Conservation (phyloP, 2,113 vertebrate species). For the Percopsis transmontana region DNA sequence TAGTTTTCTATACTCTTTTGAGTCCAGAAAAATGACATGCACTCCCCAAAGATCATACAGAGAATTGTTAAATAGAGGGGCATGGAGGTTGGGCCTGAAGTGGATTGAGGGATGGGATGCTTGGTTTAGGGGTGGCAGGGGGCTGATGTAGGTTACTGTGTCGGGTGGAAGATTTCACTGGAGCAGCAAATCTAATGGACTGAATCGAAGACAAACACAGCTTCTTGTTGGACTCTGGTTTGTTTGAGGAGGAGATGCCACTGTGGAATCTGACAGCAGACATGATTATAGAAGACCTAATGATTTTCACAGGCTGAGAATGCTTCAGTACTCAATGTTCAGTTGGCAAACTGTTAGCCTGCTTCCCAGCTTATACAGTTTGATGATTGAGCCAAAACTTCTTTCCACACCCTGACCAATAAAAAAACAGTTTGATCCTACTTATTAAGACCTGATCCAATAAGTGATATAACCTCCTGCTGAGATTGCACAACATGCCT, state of each 20-base stretch:
- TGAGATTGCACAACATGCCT: background rate
- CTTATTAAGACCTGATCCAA: background rate
- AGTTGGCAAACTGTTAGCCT: background rate
- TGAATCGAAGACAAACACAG: conserved; percentile 76
- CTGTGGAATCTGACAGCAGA: conserved; percentile 74
- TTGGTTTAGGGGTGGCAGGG: conserved; percentile 15
- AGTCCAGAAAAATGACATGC: background rate
- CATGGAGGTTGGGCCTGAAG: no score
- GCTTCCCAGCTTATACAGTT: background rate
- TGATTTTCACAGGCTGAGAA: conserved; percentile 41
- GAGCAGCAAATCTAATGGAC: conserved; percentile 59
- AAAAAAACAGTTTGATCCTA: conserved; percentile 1
- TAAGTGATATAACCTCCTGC: background rate
- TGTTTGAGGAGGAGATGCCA: conserved; percentile 81
- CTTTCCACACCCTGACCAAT: conserved; percentile 3
- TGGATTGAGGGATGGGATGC: conserved; percentile 22
- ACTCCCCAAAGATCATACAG: no score
- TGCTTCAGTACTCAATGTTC: background rate
- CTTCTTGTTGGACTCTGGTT: conserved; percentile 70
- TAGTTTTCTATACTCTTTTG: background rate
- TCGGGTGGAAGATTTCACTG: conserved; percentile 22
- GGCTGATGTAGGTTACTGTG: background rate
- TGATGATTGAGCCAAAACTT: background rate
- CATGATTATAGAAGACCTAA: conserved; percentile 77
- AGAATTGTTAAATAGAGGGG: no score